Conservation (phyloP, 2,888 invertebrate species). For the Eledona agricola region DNA sequence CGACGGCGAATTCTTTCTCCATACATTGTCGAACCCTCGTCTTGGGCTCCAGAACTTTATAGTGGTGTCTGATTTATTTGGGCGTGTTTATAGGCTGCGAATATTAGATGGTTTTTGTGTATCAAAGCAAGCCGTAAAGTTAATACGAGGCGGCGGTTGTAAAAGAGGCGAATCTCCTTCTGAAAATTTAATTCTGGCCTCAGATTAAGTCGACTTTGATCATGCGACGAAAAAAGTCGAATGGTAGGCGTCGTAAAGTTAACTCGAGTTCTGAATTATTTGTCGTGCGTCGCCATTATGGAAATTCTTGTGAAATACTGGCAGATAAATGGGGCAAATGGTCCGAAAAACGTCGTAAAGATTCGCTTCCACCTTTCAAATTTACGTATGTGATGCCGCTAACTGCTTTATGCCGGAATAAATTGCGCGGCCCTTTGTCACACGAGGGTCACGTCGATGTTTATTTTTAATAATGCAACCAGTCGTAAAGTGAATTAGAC, state of each 20-base stretch:
- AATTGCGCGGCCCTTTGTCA: slow-evolving; percentile 28
- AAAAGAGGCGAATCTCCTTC: slow-evolving; percentile 22
- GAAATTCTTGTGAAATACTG: slow-evolving; percentile 54
- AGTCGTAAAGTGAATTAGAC: too few relatives aligned
- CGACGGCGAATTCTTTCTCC: slow-evolving; percentile 27
- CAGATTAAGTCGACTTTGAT: slow-evolving; percentile 25
- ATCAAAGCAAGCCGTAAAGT: slow-evolving; percentile 24
- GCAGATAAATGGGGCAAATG: slow-evolving; percentile 55
- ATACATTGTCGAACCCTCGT: slow-evolving; percentile 40
- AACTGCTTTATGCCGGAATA: slow-evolving; percentile 38
- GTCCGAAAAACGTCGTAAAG: slow-evolving; percentile 53
- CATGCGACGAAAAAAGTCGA: slow-evolving; percentile 31
- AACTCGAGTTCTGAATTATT: slow-evolving; percentile 50
- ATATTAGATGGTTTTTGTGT: slow-evolving; percentile 41
- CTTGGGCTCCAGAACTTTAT: slow-evolving; percentile 45
- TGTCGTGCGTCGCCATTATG: slow-evolving; percentile 53
- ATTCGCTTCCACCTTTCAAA: slow-evolving; percentile 44
- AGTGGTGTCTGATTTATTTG: slow-evolving; percentile 45
- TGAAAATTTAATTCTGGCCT: slow-evolving; percentile 28
- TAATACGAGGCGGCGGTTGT: slow-evolving; percentile 22
- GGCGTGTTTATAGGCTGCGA: slow-evolving; percentile 45
- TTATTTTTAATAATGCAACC: slow-evolving; percentile 16
- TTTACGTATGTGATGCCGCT: slow-evolving; percentile 43
- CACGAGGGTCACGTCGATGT: slow-evolving; percentile 13
- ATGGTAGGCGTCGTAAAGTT: slow-evolving; percentile 42